Base-by-base conservation (phyloP, 2,113 vertebrate species). In the Procavia capensis region DNA sequence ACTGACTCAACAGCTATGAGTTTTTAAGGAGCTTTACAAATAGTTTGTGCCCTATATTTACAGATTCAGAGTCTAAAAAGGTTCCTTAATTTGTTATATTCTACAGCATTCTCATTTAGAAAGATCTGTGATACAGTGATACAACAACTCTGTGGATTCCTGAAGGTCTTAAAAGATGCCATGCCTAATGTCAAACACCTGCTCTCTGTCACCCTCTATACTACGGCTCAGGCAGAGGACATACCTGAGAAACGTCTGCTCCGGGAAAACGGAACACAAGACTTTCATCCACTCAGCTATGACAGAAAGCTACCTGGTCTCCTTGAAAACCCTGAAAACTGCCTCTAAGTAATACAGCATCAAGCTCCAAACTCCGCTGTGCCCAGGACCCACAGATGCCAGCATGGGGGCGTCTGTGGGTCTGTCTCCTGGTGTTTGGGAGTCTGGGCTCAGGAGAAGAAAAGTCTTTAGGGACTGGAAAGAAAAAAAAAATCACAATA, bases 291-390 rank as follows among this genome's bases (percentile, higher is more conserved):
- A 79, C 64, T 90, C 61, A 76, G 39, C 41, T 43, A 86, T 29
- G 34, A 22, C 4, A 14, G 59, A 20, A 61, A 24, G 16, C 39
- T 54, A 68, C 19, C 50, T 86, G 61, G 36, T 86, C 85, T 27
- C 61, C 31, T 66, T 24, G 31, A 94, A 79, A 91, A 8, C 25
- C 54, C 54, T 70, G 41, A 36, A 43, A 70, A 88, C 39, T n/a
- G 9, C 3, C 78, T 13, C 2, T 6, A n/a, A 34, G 39, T 11
- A 25, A 64, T 22, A 25, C 0, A 0, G 24, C 1, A 20, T 17
- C 9, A 54, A 64, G 54, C 34, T n/a, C 6, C 22, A 41, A 25
- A 25, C 6, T 39, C 22, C 39, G 70, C 20, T 70, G 34, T 41
- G 22, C 5, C 9, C 61, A 25, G 20, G 31, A 20, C 0, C 5